Conservation (phyloP, 1,140 invertebrate genomes). For the Euwallacea fornicatus region DNA sequence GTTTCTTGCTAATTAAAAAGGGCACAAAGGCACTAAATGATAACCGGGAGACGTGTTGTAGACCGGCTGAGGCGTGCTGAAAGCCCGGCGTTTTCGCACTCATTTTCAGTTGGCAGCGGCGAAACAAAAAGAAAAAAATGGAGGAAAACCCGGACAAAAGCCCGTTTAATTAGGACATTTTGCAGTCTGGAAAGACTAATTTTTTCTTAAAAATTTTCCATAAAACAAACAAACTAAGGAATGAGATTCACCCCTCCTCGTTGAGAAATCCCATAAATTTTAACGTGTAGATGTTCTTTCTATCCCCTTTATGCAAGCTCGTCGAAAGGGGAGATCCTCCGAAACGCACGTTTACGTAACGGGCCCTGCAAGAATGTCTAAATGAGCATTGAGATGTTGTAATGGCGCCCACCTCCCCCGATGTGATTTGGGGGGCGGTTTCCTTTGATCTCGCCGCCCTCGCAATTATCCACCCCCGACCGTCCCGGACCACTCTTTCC, state of each 20-base stretch:
- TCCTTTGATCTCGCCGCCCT: conserved; percentile 54
- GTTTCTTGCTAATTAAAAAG: conserved; percentile 52
- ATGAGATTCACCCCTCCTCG: neutral
- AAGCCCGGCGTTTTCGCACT: conserved; percentile 38
- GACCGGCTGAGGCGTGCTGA: conserved; percentile 25
- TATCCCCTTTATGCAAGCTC: conserved; percentile 23
- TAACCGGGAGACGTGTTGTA: conserved; percentile 40
- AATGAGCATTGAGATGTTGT: conserved; percentile 55
- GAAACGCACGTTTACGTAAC: conserved; percentile 29
- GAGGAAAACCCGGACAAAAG: conserved; percentile 47
- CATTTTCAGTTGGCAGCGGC: conserved; percentile 41
- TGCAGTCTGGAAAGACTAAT: no score
- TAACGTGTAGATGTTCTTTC: conserved; percentile 26
- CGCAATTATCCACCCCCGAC: conserved; percentile 37
- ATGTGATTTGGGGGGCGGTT: conserved; percentile 54
- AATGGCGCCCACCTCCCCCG: conserved; percentile 53
- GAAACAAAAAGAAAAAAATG: conserved; percentile 46
- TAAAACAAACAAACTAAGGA: no score
- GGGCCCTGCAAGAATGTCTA: conserved; percentile 49
- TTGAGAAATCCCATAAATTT: conserved; percentile 27
- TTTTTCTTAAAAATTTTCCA: no score
- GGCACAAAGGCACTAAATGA: conserved; percentile 44
- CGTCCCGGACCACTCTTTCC: conserved; percentile 31
- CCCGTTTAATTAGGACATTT: conserved; percentile 43
- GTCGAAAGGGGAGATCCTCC: conserved; percentile 32